phyloP scores from a whole-genome alignment of 2,113 vertebrate species.

The Hippoglossus stenolepis region DNA sequence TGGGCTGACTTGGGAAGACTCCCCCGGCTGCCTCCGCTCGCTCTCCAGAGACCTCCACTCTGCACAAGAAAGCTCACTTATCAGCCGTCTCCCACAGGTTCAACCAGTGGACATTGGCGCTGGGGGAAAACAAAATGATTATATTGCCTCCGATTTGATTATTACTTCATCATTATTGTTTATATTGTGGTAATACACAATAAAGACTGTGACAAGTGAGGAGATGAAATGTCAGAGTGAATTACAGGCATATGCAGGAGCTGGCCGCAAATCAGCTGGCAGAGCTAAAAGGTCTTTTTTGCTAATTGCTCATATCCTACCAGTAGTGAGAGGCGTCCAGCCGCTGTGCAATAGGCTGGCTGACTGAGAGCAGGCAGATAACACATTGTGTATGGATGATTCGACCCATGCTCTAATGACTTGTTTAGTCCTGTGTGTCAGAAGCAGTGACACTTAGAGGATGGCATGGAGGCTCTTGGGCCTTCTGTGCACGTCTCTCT shows the following conservation, averaged over 20 bases:
- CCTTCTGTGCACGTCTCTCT: constrained; percentile 29
- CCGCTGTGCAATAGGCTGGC: constrained; percentile 55
- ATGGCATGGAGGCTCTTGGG: constrained; percentile 55
- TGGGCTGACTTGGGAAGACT: constrained; percentile 69
- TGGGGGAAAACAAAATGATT: constrained; percentile 64
- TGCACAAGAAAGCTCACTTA: constrained; percentile 65
- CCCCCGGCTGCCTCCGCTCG: constrained; percentile 56
- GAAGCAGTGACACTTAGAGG: constrained; percentile 70
- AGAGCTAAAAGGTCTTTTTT: constrained; percentile 75
- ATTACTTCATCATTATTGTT: constrained; percentile 81
- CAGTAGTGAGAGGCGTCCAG: constrained; percentile 65
- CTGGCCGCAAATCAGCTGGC: constrained; percentile 80
- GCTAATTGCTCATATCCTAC: constrained; percentile 81
- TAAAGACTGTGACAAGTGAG: constrained; percentile 80
- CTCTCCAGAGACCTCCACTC: constrained; percentile 67
- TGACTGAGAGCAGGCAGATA: constrained; percentile 72
- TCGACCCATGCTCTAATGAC: constrained; percentile 75
- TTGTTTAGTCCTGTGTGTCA: constrained; percentile 76
- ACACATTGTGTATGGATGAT: constrained; percentile 67
- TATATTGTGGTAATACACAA: constrained; percentile 82
- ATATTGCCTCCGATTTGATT: constrained; percentile 77
- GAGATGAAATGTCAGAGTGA: constrained; percentile 83
- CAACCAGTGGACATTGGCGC: constrained; percentile 77
- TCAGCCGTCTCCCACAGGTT: constrained; percentile 81
- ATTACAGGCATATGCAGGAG: constrained; percentile 81